phyloP scores from a whole-genome alignment of 2,113 vertebrate species.

The Rousettus leschenaultii region DNA sequence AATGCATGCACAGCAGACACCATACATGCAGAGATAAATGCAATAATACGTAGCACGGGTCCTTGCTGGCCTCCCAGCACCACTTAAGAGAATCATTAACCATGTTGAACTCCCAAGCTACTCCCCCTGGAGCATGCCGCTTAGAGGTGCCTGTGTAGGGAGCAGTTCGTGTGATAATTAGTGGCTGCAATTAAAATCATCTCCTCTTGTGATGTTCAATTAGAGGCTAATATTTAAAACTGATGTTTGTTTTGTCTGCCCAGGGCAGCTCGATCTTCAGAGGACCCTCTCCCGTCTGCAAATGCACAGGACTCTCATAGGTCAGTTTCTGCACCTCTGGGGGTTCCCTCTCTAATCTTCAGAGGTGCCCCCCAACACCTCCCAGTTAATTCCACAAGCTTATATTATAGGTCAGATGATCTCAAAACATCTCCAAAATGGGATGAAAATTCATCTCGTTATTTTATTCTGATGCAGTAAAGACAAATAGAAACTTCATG shows the following conservation, averaged over 20 bases:
- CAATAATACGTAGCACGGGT: accelerated
- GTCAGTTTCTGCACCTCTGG: background rate
- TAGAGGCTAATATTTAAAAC: slow-evolving; percentile 36
- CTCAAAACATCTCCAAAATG: background rate
- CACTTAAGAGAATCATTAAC: background rate
- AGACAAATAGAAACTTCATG: background rate
- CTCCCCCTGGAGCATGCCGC: background rate
- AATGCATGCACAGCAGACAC: accelerated
- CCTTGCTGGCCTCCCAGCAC: background rate
- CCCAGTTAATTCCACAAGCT: background rate
- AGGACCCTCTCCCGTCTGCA: background rate
- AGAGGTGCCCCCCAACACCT: background rate
- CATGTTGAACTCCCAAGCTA: background rate
- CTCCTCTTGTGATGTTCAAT: slow-evolving; percentile 16
- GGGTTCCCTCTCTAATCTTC: background rate
- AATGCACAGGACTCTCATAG: accelerated
- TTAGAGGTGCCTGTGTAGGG: background rate
- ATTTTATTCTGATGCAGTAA: background rate
- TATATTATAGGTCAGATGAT: background rate
- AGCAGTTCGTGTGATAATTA: background rate
- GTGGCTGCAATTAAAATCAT: background rate
- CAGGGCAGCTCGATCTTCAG: background rate
- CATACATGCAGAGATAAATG: background rate
- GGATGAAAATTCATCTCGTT: background rate
- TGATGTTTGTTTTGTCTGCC: background rate